These are phyloP conservation scores for Drosophila dives DNA, from an alignment of 2,888 invertebrate genomes.

Conservation along the genomic window DNA sequence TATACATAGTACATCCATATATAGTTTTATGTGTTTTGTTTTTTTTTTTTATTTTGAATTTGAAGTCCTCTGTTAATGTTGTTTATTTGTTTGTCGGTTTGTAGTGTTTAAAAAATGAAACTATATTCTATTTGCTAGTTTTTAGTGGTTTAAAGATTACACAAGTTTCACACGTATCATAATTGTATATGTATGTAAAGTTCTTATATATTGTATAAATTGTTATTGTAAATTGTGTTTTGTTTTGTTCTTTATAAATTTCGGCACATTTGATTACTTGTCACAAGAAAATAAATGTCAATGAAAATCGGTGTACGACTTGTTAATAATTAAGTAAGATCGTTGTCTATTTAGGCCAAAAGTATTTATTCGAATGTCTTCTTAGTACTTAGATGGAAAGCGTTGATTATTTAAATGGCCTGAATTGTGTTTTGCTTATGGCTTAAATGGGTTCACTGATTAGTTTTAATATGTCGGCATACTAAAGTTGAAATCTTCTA, in stretches of 20 bases:
- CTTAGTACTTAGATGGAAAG: neutral
- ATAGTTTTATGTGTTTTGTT: conserved; percentile 32
- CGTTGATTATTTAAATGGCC: neutral
- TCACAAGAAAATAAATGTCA: conserved; percentile 37
- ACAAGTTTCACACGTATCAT: conserved; percentile 46
- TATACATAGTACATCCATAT: conserved; percentile 51
- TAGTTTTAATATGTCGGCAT: neutral
- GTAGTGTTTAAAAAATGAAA: conserved; percentile 36
- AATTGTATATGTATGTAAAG: conserved; percentile 57
- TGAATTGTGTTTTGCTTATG: neutral
- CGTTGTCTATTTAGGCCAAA: conserved; percentile 16
- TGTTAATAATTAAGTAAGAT: conserved; percentile 19
- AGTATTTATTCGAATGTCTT: neutral
- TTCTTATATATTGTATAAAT: conserved; percentile 66
- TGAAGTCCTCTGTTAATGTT: conserved; percentile 51
- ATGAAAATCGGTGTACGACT: conserved; percentile 49
- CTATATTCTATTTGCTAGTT: conserved; percentile 44
- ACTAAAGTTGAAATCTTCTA: neutral
- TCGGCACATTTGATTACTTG: conserved; percentile 72
- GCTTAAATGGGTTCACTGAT: conserved; percentile 15
- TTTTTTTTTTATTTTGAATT: conserved; percentile 37
- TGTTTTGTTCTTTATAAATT: conserved; percentile 53
- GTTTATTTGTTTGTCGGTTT: conserved; percentile 36
- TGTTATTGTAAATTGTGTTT: conserved; percentile 76
- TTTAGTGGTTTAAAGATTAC: conserved; percentile 63